Conservation (phyloP, 2,113 vertebrate genomes). For the Bufo gargarizans region DNA sequence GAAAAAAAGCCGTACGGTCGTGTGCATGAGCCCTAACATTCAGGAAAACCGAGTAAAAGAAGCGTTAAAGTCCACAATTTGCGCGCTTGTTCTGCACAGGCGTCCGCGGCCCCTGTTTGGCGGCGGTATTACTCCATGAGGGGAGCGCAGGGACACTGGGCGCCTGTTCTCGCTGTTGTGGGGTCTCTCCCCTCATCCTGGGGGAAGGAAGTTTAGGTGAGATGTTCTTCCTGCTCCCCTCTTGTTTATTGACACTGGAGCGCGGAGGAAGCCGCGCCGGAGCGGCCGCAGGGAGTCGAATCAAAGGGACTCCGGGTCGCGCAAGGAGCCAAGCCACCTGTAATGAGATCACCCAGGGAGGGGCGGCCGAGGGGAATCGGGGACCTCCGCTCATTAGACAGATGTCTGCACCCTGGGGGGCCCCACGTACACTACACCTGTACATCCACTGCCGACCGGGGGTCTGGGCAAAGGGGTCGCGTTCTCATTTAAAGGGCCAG, state of each 20-base stretch:
- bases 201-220: slow-evolving; percentile 54
- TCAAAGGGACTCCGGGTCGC: slow-evolving; percentile 4
- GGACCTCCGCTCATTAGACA: slow-evolving; percentile 6
- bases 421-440: neutral
- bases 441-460: neutral
- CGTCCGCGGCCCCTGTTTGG: neutral
- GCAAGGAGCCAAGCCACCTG: slow-evolving; percentile 41
- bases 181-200: slow-evolving; percentile 27
- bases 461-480: neutral
- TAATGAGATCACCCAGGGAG: slow-evolving; percentile 37
- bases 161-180: neutral
- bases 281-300: slow-evolving; percentile 30
- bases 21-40: too few species aligned
- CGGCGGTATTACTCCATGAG: neutral
- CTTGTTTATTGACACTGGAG: slow-evolving; percentile 50
- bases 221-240: slow-evolving; percentile 49
- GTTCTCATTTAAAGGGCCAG: neutral
- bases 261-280: slow-evolving; percentile 25
- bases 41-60: neutral
- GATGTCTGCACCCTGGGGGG: slow-evolving; percentile 20
- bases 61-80: neutral
- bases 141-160: neutral
- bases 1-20: too few species aligned
- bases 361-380: neutral
- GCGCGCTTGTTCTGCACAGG: neutral